phyloP scores from a whole-genome alignment of 2,888 invertebrate genomes.

The Mesodorylaimus sp. region DNA sequence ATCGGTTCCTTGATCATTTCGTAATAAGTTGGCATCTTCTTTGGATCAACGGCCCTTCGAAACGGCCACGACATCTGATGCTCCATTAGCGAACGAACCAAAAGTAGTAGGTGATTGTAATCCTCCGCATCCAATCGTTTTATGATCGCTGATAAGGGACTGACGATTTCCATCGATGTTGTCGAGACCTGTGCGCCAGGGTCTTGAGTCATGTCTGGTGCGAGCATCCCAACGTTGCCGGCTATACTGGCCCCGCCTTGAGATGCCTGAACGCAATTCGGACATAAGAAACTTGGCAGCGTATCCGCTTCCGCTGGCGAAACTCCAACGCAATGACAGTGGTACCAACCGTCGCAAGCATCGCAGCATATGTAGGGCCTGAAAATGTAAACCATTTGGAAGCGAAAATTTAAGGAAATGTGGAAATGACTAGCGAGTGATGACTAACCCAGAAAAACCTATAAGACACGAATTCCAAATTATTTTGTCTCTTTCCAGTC shows the following conservation, averaged over 20 bases:
- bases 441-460: too few species aligned
- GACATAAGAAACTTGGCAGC: conserved; percentile 88
- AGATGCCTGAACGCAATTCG: conserved; percentile 80
- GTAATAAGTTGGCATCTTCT: conserved; percentile 90
- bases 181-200: too few species aligned
- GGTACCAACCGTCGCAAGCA: conserved; percentile 86
- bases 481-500: too few species aligned
- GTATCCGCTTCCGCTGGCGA: conserved; percentile 77
- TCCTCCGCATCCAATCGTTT: background rate
- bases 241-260: too few species aligned
- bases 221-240: too few species aligned
- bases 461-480: too few species aligned
- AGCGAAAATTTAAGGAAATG: too few species aligned
- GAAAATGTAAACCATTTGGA: conserved; percentile 30
- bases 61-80: conserved; percentile 75
- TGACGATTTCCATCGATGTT: too few species aligned
- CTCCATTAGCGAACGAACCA: conserved; percentile 4
- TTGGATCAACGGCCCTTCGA: conserved; percentile 85
- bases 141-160: too few species aligned
- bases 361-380: conserved; percentile 98
- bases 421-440: too few species aligned
- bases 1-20: conserved; percentile 41
- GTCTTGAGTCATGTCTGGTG: too few species aligned
- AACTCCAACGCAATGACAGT: conserved; percentile 35
- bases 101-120: too few species aligned